Percentiles rank a stretch among this genome's conserved stretches.
Evolutionary conservation across 2,113 vertebrate species (phyloP).

Genomic region (Hiodon tergisus): DNA sequence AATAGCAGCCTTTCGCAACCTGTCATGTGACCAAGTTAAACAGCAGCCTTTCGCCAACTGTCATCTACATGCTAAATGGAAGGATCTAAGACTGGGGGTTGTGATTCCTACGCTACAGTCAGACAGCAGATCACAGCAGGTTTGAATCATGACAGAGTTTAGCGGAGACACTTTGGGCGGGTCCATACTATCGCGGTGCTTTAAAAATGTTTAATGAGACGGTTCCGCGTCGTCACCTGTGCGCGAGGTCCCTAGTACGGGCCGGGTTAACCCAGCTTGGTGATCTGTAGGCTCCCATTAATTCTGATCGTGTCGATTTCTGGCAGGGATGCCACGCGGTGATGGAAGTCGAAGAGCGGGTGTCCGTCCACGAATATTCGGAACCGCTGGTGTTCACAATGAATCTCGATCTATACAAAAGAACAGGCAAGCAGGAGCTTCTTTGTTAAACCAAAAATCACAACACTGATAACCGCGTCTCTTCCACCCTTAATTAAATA

Average conservation of each 20-base stretch:
- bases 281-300: slow-evolving; percentile 79
- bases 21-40: neutral
- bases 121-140: neutral
- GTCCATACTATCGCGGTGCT: too few species aligned
- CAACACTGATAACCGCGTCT: too few species aligned
- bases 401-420: slow-evolving; percentile 76
- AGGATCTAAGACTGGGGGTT: neutral
- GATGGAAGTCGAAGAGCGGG: slow-evolving; percentile 88
- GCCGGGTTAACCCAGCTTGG: slow-evolving; percentile 76
- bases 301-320: slow-evolving; percentile 86
- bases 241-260: neutral
- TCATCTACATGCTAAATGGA: neutral
- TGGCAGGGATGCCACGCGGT: slow-evolving; percentile 71
- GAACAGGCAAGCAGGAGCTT: neutral
- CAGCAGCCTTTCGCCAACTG: neutral
- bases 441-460: too few species aligned
- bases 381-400: slow-evolving; percentile 82
- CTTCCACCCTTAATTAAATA: too few species aligned
- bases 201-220: neutral
- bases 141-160: neutral
- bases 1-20: too few species aligned
- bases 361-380: slow-evolving; percentile 87
- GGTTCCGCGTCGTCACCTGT: neutral
- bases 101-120: neutral
- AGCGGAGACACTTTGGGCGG: neutral